Evolutionary conservation across 2,888 invertebrate genomes (phyloP).

Genomic region (Therioaphis trifolii): DNA sequence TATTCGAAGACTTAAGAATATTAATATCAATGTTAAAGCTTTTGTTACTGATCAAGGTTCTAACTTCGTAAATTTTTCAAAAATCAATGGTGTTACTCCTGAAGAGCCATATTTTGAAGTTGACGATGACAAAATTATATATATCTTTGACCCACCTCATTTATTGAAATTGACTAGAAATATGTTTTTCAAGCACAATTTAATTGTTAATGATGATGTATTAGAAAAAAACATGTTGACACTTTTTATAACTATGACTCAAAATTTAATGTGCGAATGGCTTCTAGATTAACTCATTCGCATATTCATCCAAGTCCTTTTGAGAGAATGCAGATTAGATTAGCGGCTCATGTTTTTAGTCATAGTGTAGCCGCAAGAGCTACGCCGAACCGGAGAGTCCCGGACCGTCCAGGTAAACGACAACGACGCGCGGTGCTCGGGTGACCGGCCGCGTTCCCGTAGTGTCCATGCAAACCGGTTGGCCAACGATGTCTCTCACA

Average conservation of each 20-base stretch:
- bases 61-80: background rate
- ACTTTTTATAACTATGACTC: slow-evolving; percentile 7
- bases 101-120: slow-evolving; percentile 10
- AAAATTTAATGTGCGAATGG: background rate
- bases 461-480: background rate
- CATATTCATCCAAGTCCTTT: slow-evolving; percentile 6
- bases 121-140: background rate
- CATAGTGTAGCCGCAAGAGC: slow-evolving; percentile 44
- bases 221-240: slow-evolving; percentile 17
- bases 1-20: background rate
- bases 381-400: slow-evolving; percentile 57
- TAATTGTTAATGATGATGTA: background rate
- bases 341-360: slow-evolving; percentile 35
- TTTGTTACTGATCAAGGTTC: slow-evolving; percentile 1
- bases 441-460: background rate
- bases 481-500: too few species aligned
- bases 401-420: slow-evolving; percentile 51
- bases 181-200: slow-evolving; percentile 17
- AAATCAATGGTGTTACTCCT: background rate
- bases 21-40: background rate
- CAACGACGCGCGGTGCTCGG: background rate
- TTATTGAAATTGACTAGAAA: slow-evolving; percentile 12
- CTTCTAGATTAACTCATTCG: slow-evolving; percentile 3
- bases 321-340: slow-evolving; percentile 1
- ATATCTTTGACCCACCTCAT: slow-evolving; percentile 47